These are phyloP conservation scores for Gallinago paraguaiae DNA, from an alignment of 2,113 vertebrate species.

Conservation along the genomic window DNA sequence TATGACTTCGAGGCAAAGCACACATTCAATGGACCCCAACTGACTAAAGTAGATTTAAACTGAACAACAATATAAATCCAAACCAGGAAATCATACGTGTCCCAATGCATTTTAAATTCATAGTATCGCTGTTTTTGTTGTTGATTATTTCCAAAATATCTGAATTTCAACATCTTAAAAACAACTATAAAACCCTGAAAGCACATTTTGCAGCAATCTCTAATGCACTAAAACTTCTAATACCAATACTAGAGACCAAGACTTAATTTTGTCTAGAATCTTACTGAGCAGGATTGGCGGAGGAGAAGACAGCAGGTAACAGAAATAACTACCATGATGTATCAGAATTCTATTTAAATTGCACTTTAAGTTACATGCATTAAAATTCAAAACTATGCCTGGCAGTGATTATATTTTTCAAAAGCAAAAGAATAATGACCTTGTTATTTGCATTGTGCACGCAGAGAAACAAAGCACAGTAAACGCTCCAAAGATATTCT, in stretches of 20 bases:
- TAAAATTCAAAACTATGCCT: not conserved
- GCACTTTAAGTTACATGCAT: not conserved
- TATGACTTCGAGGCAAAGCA: not conserved
- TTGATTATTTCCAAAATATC: not conserved
- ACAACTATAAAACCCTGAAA: not conserved
- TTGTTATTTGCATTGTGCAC: not conserved
- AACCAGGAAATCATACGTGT: not conserved
- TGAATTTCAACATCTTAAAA: not conserved
- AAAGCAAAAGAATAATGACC: not conserved
- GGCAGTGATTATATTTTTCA: not conserved
- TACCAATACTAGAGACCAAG: not conserved
- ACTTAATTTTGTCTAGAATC: not conserved
- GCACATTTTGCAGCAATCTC: not conserved
- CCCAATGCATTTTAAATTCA: not conserved
- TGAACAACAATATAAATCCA: not conserved
- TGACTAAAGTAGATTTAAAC: not conserved
- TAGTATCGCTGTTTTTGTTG: not conserved
- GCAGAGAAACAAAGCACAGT: not conserved
- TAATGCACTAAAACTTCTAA: not conserved
- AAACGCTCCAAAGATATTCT: not conserved
- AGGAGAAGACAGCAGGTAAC: not conserved
- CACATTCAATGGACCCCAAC: not conserved
- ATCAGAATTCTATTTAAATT: not conserved
- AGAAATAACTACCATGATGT: not conserved
- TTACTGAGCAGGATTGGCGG: not conserved